Evolutionary conservation across 2,113 vertebrate species (phyloP), one percentile per base, ranked within the genome.

Genomic region (Serilophus lunatus): DNA sequence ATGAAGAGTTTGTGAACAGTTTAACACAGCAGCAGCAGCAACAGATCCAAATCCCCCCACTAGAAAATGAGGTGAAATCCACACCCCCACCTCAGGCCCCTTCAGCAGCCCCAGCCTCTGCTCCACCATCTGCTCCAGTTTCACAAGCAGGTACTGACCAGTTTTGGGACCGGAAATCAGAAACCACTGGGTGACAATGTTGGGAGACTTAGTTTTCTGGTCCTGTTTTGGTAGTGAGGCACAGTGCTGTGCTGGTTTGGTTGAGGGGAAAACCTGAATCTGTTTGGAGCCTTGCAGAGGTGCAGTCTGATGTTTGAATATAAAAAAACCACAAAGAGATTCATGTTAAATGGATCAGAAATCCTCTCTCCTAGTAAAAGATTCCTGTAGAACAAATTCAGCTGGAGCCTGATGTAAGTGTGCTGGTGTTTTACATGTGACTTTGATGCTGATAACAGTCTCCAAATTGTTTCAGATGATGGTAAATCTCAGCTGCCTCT

Each of bases 1-100:
- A 99, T 0, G 99, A 99, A 13, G 99, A 99, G 85, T 99, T 99
- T 61, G 98, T 99, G 8, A 88, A 90, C 94, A 99, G 98, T 68
- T 92, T 99, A 72, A 98, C 98, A 0, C 99, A 99, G 95, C 98
- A 82, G 65, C 97, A 92, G 54, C 97, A 96, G 0, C 96, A 96
- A 1, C 87, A 90, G 79, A 93, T 98, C 10, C 97, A 97, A 40
- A 97, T 98, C 17, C 97, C 98, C 0, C 96, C 97, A 0, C 91
- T 98, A 16, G 98, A 98, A 36, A 97, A 97, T 0, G 98, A 98
- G 31, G 98, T 97, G 83, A 98, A 98, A 71, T 96, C 98, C 0
- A 97, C 98, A 0, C 98, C 98, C 0, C 97, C 98, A 0, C 97
- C 97, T 2, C 97, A 97, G 0, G 96, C 98, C 4, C 96, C 97